A percentile compares a stretch with the other conserved stretches of the same genome.
phyloP scores from a whole-genome alignment of 1,140 invertebrate genomes.

The Drosophila grimshawi region DNA sequence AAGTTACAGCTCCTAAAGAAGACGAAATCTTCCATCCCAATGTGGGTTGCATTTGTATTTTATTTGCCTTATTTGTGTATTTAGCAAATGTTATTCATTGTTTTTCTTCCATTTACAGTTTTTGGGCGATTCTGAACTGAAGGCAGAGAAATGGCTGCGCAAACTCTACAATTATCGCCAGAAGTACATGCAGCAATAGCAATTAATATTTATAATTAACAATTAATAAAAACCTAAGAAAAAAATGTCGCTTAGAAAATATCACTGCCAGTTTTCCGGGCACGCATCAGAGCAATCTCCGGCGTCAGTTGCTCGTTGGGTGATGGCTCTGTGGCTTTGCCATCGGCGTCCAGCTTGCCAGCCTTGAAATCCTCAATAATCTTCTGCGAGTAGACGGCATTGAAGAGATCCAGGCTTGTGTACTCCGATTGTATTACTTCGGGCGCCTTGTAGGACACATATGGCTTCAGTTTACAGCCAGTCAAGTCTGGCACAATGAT shows the following conservation, averaged over 20 bases:
- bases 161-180: slow-evolving; percentile 80
- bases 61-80: slow-evolving; percentile 6
- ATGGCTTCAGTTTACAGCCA: slow-evolving; percentile 93
- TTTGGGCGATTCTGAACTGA: slow-evolving; percentile 66
- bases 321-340: slow-evolving; percentile 89
- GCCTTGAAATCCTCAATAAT: slow-evolving; percentile 91
- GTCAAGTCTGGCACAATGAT: slow-evolving; percentile 95
- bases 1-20: slow-evolving; percentile 51
- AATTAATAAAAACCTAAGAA: slow-evolving; percentile 55
- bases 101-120: slow-evolving; percentile 58
- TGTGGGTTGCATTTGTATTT: slow-evolving; percentile 36
- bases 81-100: background rate
- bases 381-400: slow-evolving; percentile 92
- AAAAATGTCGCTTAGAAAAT: slow-evolving; percentile 86
- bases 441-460: slow-evolving; percentile 93
- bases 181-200: slow-evolving; percentile 72
- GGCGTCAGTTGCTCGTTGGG: slow-evolving; percentile 89
- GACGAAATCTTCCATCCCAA: slow-evolving; percentile 69
- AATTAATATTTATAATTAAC: slow-evolving; percentile 37
- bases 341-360: slow-evolving; percentile 89
- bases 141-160: slow-evolving; percentile 78
- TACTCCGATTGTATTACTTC: slow-evolving; percentile 92
- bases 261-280: slow-evolving; percentile 91
- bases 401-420: slow-evolving; percentile 93
- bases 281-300: slow-evolving; percentile 88